Conservation (phyloP, 2,888 invertebrate genomes). For the Galerucella nymphaeae region DNA sequence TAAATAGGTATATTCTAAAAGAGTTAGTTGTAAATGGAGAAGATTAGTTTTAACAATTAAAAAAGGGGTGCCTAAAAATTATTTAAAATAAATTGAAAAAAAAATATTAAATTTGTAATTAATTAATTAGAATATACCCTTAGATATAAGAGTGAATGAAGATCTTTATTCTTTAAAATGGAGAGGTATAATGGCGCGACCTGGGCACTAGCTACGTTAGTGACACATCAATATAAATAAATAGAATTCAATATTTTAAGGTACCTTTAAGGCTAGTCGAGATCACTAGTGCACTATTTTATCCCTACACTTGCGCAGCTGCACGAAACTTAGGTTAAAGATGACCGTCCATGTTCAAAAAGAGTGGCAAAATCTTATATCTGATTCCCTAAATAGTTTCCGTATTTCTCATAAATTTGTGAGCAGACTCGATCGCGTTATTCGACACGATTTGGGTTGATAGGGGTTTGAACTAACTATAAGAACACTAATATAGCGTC, state of each 20-base stretch:
- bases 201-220: slow-evolving; percentile 59
- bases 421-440: neutral
- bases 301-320: slow-evolving; percentile 59
- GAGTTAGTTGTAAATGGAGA: no score
- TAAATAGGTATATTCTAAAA: neutral
- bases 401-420: slow-evolving; percentile 4
- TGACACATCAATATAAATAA: slow-evolving; percentile 60
- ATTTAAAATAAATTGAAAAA: no score
- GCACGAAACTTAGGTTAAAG: slow-evolving; percentile 54
- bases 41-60: no score
- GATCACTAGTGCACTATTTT: slow-evolving; percentile 65
- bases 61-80: no score
- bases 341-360: slow-evolving; percentile 39
- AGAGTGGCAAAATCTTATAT: slow-evolving; percentile 41
- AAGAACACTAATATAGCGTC: slow-evolving; percentile 11
- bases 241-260: slow-evolving; percentile 62
- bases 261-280: slow-evolving; percentile 66
- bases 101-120: no score
- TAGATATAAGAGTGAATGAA: neutral
- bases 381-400: slow-evolving; percentile 26
- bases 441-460: neutral
- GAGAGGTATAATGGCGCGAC: slow-evolving; percentile 59
- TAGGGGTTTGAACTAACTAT: slow-evolving; percentile 2
- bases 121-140: no score
- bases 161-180: neutral